Evolutionary conservation across 1,140 invertebrate species (phyloP).

Genomic region (Zaprionus gabonicus): DNA sequence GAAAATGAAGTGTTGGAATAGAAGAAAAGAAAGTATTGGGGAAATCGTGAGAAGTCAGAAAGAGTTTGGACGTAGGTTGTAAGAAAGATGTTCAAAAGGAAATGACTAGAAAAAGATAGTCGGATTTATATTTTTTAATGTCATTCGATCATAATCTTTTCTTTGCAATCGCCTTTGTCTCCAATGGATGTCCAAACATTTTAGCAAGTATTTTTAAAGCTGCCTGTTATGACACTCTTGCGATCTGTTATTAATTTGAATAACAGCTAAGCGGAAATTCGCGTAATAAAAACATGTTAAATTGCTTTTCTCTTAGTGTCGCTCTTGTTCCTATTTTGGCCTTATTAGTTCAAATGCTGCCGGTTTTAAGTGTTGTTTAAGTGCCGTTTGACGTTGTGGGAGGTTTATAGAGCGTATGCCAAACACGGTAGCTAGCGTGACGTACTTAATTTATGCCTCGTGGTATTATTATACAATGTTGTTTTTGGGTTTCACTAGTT

Average conservation of each 20-base stretch:
- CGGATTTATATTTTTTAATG: not conserved
- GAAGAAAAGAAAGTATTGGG: not conserved
- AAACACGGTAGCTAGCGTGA: conserved; percentile 46
- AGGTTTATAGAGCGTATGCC: conserved; percentile 35
- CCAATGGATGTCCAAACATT: too few relatives aligned
- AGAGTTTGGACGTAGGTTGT: too few relatives aligned
- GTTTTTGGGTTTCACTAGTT: conserved; percentile 14
- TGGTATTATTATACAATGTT: conserved; percentile 54
- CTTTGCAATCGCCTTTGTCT: not conserved
- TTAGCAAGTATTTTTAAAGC: not conserved
- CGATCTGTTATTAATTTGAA: not conserved
- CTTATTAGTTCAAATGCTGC: conserved; percentile 15
- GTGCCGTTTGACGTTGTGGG: conserved; percentile 24
- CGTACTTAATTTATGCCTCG: conserved; percentile 42
- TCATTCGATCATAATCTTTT: not conserved
- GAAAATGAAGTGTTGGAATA: not conserved
- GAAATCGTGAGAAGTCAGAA: not conserved
- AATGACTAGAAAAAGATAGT: not conserved
- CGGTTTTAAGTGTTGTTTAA: conserved; percentile 11
- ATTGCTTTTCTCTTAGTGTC: conserved; percentile 14
- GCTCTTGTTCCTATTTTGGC: conserved; percentile 9
- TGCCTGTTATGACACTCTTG: not conserved
- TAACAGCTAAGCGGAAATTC: not conserved
- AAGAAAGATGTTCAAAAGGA: not conserved
- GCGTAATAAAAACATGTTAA: not conserved